Base-by-base conservation (phyloP, 1,140 invertebrate genomes). In the Idris sp. region DNA sequence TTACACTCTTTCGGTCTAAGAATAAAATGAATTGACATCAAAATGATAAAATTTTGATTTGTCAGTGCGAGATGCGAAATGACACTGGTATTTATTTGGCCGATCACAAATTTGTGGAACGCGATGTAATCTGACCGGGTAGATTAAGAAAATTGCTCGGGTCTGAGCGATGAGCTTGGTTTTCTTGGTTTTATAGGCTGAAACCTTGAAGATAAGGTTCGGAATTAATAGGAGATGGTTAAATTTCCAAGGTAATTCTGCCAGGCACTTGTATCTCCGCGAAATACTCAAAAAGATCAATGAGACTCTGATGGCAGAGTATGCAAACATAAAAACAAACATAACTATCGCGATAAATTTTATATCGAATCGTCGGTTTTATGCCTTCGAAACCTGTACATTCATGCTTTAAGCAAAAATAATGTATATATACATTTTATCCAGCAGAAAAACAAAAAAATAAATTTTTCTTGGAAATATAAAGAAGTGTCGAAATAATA, bases 41-140 rank as follows among this genome's bases (percentile, higher is more conserved):
- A n/a, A n/a, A n/a, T n/a, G n/a, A n/a, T n/a, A n/a, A n/a, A n/a
- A n/a, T n/a, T n/a, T n/a, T n/a, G n/a, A n/a, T n/a, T n/a, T n/a
- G n/a, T n/a, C n/a, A n/a, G n/a, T n/a, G n/a, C n/a, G n/a, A n/a
- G n/a, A n/a, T n/a, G n/a, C n/a, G n/a, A 16, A 43, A 30, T 10
- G 43, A 59, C 51, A 19, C 19, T 22, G 18, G 31, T n/a, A 73
- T 73, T 73, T 73, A 73, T 73, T 65, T 59, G 49, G 59, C 38
- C 18, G 59, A 65, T 59, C 59, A 46, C 59, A 53, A 73, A 73
- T 73, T 73, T 73, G 43, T 48, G 59, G 69, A 64, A 65, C 69
- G 69, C 69, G 61, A 73, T 73, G 51, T 58, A 73, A 65, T 64
- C 51, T 51, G 59, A 56, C 36, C 3, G 22, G 25, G 40, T 61